Evolutionary conservation across 2,113 vertebrate species (phyloP).

Genomic region (Ciconia boyciana): DNA sequence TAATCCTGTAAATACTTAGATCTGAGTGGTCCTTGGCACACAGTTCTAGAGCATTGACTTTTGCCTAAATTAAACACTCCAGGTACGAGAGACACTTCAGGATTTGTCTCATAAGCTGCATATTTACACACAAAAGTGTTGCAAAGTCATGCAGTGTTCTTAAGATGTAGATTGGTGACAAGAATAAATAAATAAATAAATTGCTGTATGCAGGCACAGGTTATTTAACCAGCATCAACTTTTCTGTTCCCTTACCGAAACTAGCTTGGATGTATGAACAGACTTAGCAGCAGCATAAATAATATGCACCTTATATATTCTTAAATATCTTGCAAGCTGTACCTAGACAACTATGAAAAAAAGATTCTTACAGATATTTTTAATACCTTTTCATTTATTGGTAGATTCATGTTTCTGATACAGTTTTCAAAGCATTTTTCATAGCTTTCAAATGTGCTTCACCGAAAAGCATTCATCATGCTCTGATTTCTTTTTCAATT

Average conservation of each 20-base stretch:
- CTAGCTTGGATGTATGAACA: not conserved
- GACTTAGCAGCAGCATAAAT: not conserved
- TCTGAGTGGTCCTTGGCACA: not conserved
- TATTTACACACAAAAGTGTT: not conserved
- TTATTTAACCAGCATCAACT: not conserved
- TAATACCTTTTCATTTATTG: not conserved
- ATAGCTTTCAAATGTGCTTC: not conserved
- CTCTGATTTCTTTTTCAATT: not conserved
- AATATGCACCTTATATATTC: not conserved
- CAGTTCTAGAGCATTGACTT: not conserved
- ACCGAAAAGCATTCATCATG: not conserved
- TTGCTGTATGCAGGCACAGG: not conserved
- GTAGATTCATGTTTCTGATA: not conserved
- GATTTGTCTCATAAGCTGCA: not conserved
- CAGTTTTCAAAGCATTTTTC: not conserved
- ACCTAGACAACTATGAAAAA: not conserved
- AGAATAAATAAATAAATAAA: not conserved
- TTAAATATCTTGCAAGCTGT: not conserved
- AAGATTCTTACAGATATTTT: not conserved
- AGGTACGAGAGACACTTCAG: not conserved
- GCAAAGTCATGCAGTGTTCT: not conserved
- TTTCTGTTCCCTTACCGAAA: not conserved
- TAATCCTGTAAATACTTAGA: not conserved
- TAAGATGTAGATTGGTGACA: not conserved
- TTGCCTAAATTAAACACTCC: not conserved